Base-by-base conservation (phyloP, 2,797 vertebrate species). In the Pseudochromis fuscus region DNA sequence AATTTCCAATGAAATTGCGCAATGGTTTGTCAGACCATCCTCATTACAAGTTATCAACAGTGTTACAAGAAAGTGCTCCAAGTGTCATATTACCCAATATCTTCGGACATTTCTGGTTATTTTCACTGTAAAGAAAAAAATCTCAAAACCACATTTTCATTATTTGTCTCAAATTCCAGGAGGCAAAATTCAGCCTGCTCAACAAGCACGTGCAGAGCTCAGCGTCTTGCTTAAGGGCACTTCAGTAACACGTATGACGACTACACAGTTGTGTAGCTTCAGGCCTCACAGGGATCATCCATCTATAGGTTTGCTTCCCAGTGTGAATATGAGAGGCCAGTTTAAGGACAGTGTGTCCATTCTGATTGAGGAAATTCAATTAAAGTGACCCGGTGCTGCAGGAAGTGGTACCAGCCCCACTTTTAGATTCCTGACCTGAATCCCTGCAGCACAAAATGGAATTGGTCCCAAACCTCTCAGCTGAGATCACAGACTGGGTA, bases 401-500 rank as follows among this genome's bases (percentile, higher is more conserved):
- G 61, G 53, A 73, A 82, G 82, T 74, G 59, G 64, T 67, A 75
- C 56, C 42, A 71, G 56, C 57, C 28, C 62, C 85, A 63, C 76
- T 77, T 90, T 89, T 82, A 87, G 84, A 72, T 71, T 48, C 51
- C 67, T 91, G 91, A 88, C 89, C 87, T 88, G 75, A 80, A 88
- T 92, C 53, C 27, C 38, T 80, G 64, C 27, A 33, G 55, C 57
- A 80, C 37, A 83, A 90, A 89, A 77, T 77, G 78, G 80, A 89
- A 71, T 77, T 56, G 64, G 86, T 88, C 87, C 73, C 87, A 83
- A 83, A 81, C 28, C 61, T 74, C 81, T n/a, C 23, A 40, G 52
- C 28, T 1, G n/a, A 75, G 51, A 84, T 81, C 57, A 58, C 55
- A 73, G 25, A 58, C 30, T 30, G 31, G 48, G 33, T 67, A 59